These are phyloP conservation scores for Tetragnatha versicolor DNA, from an alignment of 1,140 invertebrate genomes.

Conservation along the genomic window DNA sequence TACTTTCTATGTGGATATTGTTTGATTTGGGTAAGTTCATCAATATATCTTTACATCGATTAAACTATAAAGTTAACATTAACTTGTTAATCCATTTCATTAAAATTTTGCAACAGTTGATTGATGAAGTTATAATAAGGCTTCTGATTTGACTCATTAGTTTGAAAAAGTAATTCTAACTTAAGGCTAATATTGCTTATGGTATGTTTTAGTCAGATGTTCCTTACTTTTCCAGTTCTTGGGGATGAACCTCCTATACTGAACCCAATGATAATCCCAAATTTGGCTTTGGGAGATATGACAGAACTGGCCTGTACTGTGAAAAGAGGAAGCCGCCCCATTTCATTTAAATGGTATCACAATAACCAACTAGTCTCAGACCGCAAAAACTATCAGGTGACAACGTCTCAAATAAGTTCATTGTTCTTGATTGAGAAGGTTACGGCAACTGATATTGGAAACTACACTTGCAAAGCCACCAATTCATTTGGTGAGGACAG, in stretches of 20 bases:
- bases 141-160: too few species aligned
- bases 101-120: too few species aligned
- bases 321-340: conserved; percentile 33
- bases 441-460: conserved; percentile 1
- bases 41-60: too few species aligned
- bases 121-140: too few species aligned
- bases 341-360: conserved; percentile 22
- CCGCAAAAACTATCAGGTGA: neutral
- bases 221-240: neutral
- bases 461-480: conserved; percentile 25
- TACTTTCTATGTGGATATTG: too few species aligned
- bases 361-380: neutral
- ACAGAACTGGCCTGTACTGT: conserved; percentile 7
- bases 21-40: too few species aligned
- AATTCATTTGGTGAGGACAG: conserved; percentile 6
- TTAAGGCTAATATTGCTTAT: too few species aligned
- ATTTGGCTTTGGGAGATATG: conserved; percentile 25
- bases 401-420: conserved; percentile 1
- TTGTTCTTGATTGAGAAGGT: conserved; percentile 6
- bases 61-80: too few species aligned
- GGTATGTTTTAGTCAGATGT: neutral
- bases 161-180: too few species aligned
- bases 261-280: conserved; percentile 5
- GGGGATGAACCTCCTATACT: neutral
- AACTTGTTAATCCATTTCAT: too few species aligned